Conservation (phyloP, 2,113 vertebrate genomes). For the Gnathonemus echidnorhynchus region DNA sequence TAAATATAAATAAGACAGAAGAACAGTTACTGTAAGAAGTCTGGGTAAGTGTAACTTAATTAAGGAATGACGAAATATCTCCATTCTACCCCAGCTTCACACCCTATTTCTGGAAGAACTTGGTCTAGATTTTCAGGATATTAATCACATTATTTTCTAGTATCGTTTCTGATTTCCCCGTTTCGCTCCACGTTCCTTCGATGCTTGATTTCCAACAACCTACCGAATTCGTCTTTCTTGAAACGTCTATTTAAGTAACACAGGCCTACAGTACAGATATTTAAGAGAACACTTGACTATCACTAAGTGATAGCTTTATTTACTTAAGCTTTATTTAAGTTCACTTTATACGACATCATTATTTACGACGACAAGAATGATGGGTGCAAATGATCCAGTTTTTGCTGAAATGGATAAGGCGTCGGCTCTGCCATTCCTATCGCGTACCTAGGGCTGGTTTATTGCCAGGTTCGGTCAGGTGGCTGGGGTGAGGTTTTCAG, state of each 20-base stretch:
- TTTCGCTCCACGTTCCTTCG: not conserved
- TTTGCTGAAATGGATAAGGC: not conserved
- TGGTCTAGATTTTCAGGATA: not conserved
- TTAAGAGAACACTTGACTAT: not conserved
- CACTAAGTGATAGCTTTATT: not conserved
- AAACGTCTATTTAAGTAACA: not conserved
- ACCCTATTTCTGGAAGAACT: not conserved
- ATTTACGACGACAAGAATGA: not conserved
- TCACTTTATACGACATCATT: not conserved
- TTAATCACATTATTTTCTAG: not conserved
- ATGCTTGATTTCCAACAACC: not conserved
- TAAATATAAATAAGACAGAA: not conserved
- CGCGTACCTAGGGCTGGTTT: not conserved
- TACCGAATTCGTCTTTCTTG: not conserved
- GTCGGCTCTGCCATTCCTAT: not conserved
- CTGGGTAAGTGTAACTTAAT: not conserved
- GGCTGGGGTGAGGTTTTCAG: too few relatives aligned
- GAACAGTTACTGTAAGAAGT: not conserved
- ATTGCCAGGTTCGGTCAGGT: too few relatives aligned
- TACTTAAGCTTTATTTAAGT: not conserved
- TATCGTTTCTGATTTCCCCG: not conserved
- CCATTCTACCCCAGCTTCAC: not conserved
- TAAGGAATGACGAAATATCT: not conserved
- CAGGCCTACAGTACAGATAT: not conserved
- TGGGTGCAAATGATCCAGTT: not conserved